Evolutionary conservation across 2,888 invertebrate species (phyloP), one percentile per base, ranked within the genome.

Genomic region (Parnassius mnemosyne): DNA sequence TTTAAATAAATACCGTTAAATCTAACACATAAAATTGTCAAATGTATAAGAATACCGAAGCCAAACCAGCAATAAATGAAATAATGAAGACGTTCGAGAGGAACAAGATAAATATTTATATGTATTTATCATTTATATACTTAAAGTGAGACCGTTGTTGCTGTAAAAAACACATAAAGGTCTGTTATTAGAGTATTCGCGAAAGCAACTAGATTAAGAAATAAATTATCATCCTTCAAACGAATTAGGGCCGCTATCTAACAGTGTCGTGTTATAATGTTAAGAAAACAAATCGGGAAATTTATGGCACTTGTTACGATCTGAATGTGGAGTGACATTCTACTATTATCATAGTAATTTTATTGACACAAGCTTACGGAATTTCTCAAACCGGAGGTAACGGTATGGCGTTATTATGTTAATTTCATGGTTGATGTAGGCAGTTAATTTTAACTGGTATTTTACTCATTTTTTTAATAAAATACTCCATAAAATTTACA

Each of bases 261-360:
- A 64, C 61, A 67, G 69, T 65, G 67, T 64, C 63, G 63, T 67
- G 66, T 64, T 60, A 68, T 63, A 66, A 64, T 66, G 64, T 66
- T 65, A 62, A 61, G 62, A 61, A 64, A 61, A 66, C 67, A 66
- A 66, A 68, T 70, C 72, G 68, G 66, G 64, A 65, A 73, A 71
- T 77, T 76, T 71, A 69, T 65, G 62, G 65, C 69, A 63, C 70
- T 69, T 66, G 61, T 55, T 69, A 72, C 68, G 65, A 66, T 55
- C 67, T 66, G 66, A 75, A 80, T 75, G 72, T 78, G 69, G 80
- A 77, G 72, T 76, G 77, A 69, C 66, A 66, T 78, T 68, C 69
- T 69, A 58, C 71, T 71, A 81, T 80, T 81, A 77, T 78, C 66
- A 83, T 84, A 79, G 64, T 68, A 82, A 84, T 84, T 77, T 77